phyloP scores from a whole-genome alignment of 2,113 vertebrate species.

The Corythoichthys haematopterus region DNA sequence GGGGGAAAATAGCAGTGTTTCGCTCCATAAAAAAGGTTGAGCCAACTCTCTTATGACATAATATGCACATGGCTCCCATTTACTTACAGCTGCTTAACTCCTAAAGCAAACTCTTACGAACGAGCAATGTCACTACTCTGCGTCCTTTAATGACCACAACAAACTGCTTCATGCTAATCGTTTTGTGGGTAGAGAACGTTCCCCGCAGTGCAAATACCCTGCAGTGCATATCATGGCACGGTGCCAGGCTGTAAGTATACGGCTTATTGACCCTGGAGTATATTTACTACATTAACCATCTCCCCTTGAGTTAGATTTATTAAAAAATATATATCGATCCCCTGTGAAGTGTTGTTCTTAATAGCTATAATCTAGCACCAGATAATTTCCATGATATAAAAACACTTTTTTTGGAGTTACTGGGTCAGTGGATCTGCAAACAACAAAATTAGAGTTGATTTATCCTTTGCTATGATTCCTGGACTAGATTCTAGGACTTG shows the following conservation, averaged over 20 bases:
- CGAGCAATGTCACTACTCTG: conserved; percentile 26
- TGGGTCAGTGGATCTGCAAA: conserved; percentile 39
- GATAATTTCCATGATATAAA: conserved; percentile 47
- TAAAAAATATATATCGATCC: conserved; percentile 44
- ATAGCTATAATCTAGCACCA: conserved; percentile 31
- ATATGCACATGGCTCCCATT: conserved; percentile 21
- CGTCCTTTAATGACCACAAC: conserved; percentile 38
- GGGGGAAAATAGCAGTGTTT: conserved; percentile 18
- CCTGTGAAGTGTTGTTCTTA: conserved; percentile 51
- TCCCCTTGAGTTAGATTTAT: conserved; percentile 45
- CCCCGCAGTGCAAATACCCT: conserved; percentile 6
- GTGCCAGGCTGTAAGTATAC: conserved; percentile 56
- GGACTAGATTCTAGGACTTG: neutral
- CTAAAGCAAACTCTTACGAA: conserved; percentile 24
- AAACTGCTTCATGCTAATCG: conserved; percentile 36
- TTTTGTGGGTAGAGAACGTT: conserved; percentile 18
- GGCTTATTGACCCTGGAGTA: conserved; percentile 22
- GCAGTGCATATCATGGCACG: conserved; percentile 49
- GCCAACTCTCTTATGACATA: conserved; percentile 15
- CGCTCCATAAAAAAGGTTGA: conserved; percentile 29
- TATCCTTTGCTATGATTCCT: neutral
- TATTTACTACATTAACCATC: conserved; percentile 47
- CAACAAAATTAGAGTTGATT: neutral
- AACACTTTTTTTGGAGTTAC: conserved; percentile 35
- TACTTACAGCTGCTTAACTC: conserved; percentile 19